Base-by-base conservation (phyloP, 2,888 invertebrate species). In the Parascotia fuliginaria region DNA sequence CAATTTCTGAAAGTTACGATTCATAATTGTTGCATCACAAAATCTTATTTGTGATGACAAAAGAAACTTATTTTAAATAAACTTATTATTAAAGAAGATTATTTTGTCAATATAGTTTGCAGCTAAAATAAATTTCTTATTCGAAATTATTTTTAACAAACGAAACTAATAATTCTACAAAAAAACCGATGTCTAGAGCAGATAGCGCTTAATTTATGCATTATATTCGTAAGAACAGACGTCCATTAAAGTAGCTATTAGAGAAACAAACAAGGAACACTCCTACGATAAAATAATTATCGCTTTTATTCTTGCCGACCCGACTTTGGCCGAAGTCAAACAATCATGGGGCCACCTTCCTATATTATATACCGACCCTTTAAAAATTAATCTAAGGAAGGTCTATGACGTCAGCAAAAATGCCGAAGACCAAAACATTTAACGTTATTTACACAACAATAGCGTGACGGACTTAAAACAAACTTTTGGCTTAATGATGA, bases 241-340 rank as follows among this genome's bases (percentile, higher is more conserved):
- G 81, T 83, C 85, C 83, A 89, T 88, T 88, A 89, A 85, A 88
- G 84, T 83, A 80, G 85, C 89, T 87, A 90, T 92, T 91, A 91
- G 83, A 89, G 85, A 91, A 92, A 91, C 92, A 91, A 92, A 91
- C 89, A 91, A 89, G 89, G 74, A 83, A 83, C 87, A 83, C 81
- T 81, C 75, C 69, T 70, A 79, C 85, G 83, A 89, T 91, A 89
- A 89, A 91, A 90, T 89, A 91, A 92, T 92, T 89, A 90, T 86
- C 88, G 83, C 87, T 84, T 91, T 88, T 83, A 91, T 86, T 87
- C 83, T 56, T 61, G 73, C 81, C 83, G 81, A 79, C 70, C 75
- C 53, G 41, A 50, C 52, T 39, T 44, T 44, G 46, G 46, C 28
- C 60, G 65, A 66, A 63, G 52, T 52, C 59, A 70, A 74, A 71